Evolutionary conservation across 2,113 vertebrate species (phyloP).

Genomic region (Himantopus leucocephalus): DNA sequence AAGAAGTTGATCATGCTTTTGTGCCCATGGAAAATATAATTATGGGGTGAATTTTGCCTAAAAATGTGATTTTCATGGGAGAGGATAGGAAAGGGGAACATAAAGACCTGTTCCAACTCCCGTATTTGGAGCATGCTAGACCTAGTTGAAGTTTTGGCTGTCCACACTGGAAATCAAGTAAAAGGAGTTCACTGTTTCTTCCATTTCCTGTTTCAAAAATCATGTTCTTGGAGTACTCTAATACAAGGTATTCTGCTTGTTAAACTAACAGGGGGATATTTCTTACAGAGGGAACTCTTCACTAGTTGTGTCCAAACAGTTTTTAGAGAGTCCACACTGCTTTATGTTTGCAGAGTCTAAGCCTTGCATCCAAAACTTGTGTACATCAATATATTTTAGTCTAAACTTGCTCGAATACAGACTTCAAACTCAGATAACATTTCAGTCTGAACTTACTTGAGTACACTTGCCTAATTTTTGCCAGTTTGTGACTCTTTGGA

Average conservation of each 20-base stretch:
- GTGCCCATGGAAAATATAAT: not conserved
- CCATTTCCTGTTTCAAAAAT: not conserved
- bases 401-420: not conserved
- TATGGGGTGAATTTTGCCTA: not conserved
- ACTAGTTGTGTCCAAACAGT: not conserved
- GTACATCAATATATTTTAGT: not conserved
- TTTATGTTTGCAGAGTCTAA: not conserved
- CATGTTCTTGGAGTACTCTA: not conserved
- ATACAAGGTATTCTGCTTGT: not conserved
- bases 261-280: not conserved
- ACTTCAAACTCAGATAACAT: not conserved
- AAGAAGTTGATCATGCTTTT: not conserved
- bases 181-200: not conserved
- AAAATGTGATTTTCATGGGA: not conserved
- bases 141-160: not conserved
- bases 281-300: not conserved
- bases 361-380: not conserved
- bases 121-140: not conserved
- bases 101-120: not conserved
- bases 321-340: not conserved
- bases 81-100: not conserved
- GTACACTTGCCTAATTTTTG: not conserved
- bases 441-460: not conserved
- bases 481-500: not conserved
- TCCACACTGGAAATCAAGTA: not conserved